Percentiles rank a stretch among this genome's conserved stretches.
Conservation (phyloP, 2,113 vertebrate species). For the Cercopithecus mona region DNA sequence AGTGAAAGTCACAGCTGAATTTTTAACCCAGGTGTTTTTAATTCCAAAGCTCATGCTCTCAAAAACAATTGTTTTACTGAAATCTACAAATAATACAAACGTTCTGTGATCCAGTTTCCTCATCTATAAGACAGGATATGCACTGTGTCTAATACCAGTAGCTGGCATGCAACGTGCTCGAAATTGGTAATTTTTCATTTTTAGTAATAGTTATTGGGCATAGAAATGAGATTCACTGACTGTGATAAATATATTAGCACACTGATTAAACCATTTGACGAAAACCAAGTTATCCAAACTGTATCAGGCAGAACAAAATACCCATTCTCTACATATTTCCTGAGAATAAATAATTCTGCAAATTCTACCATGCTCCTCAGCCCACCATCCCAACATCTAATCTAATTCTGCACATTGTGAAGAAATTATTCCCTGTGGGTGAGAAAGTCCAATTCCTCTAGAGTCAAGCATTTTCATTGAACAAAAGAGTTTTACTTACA, state of each 20-base stretch:
- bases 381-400: background rate
- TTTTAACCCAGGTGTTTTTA: background rate
- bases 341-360: background rate
- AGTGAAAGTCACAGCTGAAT: background rate
- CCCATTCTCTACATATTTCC: background rate
- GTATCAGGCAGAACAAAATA: background rate
- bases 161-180: background rate
- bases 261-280: background rate
- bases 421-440: background rate
- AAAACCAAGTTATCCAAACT: background rate
- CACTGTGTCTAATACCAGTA: background rate
- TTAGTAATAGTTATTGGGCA: background rate
- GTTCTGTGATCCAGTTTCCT: background rate
- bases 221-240: background rate
- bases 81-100: background rate
- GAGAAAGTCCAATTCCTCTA: background rate
- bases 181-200: background rate
- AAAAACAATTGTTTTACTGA: background rate
- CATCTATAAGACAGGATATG: background rate
- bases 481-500: conserved; percentile 66
- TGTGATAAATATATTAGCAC: background rate
- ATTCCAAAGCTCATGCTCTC: background rate
- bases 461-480: background rate
- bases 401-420: background rate
- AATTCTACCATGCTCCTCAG: background rate